These are phyloP conservation scores for Mesocricetus auratus DNA, from an alignment of 2,113 vertebrate species.

Conservation along the genomic window DNA sequence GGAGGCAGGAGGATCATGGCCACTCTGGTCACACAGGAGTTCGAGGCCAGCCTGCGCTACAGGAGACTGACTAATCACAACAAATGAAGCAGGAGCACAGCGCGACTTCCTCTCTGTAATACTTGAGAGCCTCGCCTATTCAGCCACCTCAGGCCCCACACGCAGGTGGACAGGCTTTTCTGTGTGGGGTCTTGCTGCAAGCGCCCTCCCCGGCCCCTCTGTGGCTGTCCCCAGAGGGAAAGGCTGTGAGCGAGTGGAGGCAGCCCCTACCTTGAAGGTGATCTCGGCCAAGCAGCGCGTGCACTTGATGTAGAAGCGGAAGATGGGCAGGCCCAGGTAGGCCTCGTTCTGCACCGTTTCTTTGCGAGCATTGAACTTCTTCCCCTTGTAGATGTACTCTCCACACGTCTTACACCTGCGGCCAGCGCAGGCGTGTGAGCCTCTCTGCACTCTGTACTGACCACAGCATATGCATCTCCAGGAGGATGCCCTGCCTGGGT, in stretches of 20 bases:
- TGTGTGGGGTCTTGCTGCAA: background rate
- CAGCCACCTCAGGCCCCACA: no score
- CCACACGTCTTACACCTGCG: conserved; percentile 94
- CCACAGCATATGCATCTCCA: background rate
- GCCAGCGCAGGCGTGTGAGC: background rate
- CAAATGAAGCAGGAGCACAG: background rate
- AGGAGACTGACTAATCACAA: background rate
- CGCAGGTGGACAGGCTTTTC: background rate
- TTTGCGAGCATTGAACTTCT: conserved; percentile 98
- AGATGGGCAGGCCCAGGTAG: conserved; percentile 96
- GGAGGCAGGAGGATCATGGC: no score
- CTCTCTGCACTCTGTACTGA: background rate
- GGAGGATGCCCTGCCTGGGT: background rate
- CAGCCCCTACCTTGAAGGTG: conserved; percentile 90
- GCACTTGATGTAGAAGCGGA: conserved; percentile 98
- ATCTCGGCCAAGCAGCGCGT: conserved; percentile 96
- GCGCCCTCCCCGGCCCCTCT: background rate
- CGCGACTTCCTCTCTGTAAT: background rate
- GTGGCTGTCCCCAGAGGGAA: background rate
- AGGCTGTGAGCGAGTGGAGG: background rate
- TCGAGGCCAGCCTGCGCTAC: background rate
- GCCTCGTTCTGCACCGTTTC: conserved; percentile 96
- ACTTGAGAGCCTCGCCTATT: background rate
- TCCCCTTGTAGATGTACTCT: conserved; percentile 98
- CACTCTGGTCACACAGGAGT: background rate